These are phyloP conservation scores for Gymnobelideus leadbeateri DNA, from an alignment of 2,113 vertebrate genomes.

Conservation along the genomic window DNA sequence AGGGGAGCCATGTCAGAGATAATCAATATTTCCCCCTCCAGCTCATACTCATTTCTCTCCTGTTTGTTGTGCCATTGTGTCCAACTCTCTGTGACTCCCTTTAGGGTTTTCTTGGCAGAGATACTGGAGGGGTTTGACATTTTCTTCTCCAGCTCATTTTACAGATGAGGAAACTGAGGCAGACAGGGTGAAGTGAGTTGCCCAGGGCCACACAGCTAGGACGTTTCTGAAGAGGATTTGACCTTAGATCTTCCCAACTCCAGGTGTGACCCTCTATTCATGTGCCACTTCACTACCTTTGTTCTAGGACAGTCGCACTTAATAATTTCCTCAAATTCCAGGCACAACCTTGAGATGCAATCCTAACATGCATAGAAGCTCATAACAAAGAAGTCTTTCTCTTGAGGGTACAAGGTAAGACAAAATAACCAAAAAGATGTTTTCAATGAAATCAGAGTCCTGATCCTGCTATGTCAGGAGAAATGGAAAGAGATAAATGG, in stretches of 20 bases:
- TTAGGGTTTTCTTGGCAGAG: too few species aligned
- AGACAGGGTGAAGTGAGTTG: too few species aligned
- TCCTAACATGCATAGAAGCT: not conserved
- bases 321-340: not conserved
- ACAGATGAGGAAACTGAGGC: too few species aligned
- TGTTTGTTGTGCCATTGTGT: not conserved
- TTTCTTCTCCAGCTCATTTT: too few species aligned
- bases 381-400: conserved; percentile 26
- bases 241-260: not conserved
- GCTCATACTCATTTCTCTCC: not conserved
- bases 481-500: conserved; percentile 44
- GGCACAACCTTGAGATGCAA: not conserved
- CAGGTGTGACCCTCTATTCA: not conserved
- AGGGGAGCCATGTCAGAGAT: not conserved
- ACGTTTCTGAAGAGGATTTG: too few species aligned
- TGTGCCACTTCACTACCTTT: not conserved
- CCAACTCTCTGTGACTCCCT: too few species aligned
- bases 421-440: not conserved
- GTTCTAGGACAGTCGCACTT: not conserved
- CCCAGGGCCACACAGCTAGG: too few species aligned
- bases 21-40: not conserved
- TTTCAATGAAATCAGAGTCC: not conserved
- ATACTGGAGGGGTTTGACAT: too few species aligned
- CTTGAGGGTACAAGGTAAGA: not conserved
- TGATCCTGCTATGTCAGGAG: not conserved